Percentiles rank a stretch among this genome's conserved stretches.
phyloP scores from a whole-genome alignment of 2,797 vertebrate species.

The Myioborus melanocephalus region DNA sequence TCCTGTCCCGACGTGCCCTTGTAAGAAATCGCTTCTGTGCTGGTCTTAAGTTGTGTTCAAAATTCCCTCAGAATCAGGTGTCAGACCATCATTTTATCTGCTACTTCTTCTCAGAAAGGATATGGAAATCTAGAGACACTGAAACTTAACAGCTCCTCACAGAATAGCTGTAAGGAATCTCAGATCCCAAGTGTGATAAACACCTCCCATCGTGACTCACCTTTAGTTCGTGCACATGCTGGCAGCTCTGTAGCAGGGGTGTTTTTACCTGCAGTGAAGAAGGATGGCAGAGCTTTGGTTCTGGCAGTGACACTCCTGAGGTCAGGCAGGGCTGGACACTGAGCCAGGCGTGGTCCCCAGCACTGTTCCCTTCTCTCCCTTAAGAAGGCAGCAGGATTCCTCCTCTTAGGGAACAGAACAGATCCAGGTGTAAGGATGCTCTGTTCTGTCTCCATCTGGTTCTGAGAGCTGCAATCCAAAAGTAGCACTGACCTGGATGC shows the following conservation, averaged over 20 bases:
- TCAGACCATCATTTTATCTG: neutral
- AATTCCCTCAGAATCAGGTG: neutral
- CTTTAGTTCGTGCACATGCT: neutral
- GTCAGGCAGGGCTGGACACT: neutral
- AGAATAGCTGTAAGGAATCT: neutral
- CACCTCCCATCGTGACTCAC: neutral
- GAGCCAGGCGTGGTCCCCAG: neutral
- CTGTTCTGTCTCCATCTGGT: neutral
- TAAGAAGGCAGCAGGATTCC: neutral
- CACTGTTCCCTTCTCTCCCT: neutral
- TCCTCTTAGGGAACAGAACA: neutral
- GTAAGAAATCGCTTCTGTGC: neutral
- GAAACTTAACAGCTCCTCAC: neutral
- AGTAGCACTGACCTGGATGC: neutral
- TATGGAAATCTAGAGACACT: neutral
- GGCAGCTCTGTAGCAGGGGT: neutral
- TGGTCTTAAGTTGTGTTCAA: neutral
- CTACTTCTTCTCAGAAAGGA: neutral
- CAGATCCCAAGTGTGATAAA: constrained; percentile 10
- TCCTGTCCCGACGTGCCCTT: neutral
- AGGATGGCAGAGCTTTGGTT: neutral
- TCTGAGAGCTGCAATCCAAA: neutral
- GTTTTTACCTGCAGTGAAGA: neutral
- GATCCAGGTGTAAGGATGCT: neutral
- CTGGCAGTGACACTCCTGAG: neutral